Conservation (phyloP, 92 coral and sea anemone species). For the Epizoanthus illoricatus region DNA sequence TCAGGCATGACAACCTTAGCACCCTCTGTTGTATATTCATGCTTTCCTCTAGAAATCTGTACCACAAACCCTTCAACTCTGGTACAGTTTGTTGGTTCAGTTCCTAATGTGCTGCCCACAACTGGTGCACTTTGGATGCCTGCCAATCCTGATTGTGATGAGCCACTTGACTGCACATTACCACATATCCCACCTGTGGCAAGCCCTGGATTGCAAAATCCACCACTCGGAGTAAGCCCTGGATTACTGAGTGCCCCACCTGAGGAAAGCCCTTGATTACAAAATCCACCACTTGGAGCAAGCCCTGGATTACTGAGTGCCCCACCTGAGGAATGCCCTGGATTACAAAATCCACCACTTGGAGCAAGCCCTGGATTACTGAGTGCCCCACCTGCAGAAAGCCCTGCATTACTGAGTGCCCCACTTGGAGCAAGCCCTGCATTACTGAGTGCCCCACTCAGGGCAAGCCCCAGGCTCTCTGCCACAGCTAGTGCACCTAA, state of each 20-base stretch:
- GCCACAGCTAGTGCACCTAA: background rate
- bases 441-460: background rate
- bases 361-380: background rate
- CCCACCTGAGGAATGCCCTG: background rate
- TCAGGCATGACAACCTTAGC: conserved; percentile 32
- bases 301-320: background rate
- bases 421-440: too few relatives aligned
- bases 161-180: background rate
- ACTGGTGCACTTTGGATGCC: background rate
- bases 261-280: background rate
- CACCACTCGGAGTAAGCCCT: background rate
- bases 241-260: background rate
- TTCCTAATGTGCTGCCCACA: background rate
- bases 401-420: too few relatives aligned
- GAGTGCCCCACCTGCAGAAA: background rate
- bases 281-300: background rate
- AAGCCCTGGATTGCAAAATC: background rate
- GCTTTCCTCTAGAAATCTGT: conserved; percentile 11
- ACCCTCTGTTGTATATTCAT: conserved; percentile 15
- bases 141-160: background rate
- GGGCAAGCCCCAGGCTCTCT: background rate
- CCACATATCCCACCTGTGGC: background rate
- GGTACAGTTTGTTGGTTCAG: background rate
- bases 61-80: conserved; percentile 4
- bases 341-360: background rate